These are phyloP conservation scores for Nemotelus nigrinus DNA, from an alignment of 2,888 invertebrate genomes.

Conservation along the genomic window DNA sequence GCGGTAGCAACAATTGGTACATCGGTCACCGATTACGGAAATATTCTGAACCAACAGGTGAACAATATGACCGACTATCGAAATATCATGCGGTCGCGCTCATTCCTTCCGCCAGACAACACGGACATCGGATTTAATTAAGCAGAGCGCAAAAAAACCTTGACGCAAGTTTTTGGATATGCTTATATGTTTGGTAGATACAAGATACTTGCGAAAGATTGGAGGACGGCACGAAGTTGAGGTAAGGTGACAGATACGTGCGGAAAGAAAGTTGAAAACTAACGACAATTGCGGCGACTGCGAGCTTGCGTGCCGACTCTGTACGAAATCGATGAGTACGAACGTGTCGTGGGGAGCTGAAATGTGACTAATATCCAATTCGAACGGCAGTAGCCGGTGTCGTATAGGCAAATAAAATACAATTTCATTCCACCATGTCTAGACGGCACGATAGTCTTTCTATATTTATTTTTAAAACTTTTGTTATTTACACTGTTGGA, in stretches of 20 bases:
- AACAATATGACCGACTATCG: background rate
- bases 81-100: background rate
- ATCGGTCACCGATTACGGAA: background rate
- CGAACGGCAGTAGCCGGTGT: background rate
- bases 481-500: conserved; percentile 37
- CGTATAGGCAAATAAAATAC: conserved; percentile 34
- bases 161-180: too few relatives aligned
- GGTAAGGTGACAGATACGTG: too few relatives aligned
- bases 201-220: too few relatives aligned
- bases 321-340: background rate
- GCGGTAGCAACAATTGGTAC: background rate
- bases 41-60: conserved; percentile 12
- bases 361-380: conserved; percentile 27
- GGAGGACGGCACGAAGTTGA: too few relatives aligned
- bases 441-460: conserved; percentile 36
- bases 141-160: background rate
- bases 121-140: conserved; percentile 1
- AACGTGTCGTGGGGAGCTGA: conserved; percentile 2
- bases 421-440: conserved; percentile 43
- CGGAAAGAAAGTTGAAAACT: background rate
- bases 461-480: conserved; percentile 38
- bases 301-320: background rate
- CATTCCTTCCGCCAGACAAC: too few relatives aligned
- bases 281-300: background rate
- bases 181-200: too few relatives aligned